These are phyloP conservation scores for Ctenomys sociabilis DNA, from an alignment of 2,113 vertebrate genomes.

Conservation along the genomic window DNA sequence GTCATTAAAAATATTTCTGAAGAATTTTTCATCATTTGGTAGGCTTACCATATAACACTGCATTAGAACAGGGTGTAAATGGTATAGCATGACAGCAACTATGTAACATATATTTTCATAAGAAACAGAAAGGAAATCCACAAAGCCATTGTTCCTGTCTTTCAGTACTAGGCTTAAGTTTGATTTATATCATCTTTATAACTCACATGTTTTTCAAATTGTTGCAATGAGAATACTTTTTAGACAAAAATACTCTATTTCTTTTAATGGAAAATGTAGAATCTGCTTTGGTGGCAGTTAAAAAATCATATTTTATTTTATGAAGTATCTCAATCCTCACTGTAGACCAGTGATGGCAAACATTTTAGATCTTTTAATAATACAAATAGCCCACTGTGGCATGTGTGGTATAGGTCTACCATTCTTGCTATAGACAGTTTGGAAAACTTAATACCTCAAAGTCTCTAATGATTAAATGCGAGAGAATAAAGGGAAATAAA, in stretches of 20 bases:
- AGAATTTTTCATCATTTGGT: constrained; percentile 34
- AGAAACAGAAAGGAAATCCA: constrained; percentile 14
- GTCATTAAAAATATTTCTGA: constrained; percentile 22
- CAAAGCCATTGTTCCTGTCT: neutral
- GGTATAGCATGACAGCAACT: neutral
- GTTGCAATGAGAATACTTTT: neutral
- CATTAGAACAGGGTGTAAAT: neutral
- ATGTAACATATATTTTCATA: neutral
- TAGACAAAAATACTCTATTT: neutral
- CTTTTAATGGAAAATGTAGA: neutral
- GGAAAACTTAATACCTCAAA: neutral
- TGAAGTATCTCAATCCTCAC: neutral
- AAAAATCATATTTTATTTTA: constrained; percentile 15
- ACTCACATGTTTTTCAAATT: constrained; percentile 15
- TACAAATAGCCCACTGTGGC: neutral
- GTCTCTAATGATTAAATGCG: neutral
- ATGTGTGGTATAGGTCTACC: neutral
- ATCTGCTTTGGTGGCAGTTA: constrained; percentile 20
- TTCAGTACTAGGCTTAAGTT: neutral
- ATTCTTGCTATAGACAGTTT: neutral
- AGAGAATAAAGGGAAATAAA: constrained; percentile 52
- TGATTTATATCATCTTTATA: constrained; percentile 19
- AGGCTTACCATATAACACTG: neutral
- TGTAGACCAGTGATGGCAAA: neutral
- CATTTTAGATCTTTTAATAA: neutral